A percentile compares a stretch with the other conserved stretches of the same genome.
phyloP scores from a whole-genome alignment of 2,113 vertebrate genomes.

The Holacanthus passer region DNA sequence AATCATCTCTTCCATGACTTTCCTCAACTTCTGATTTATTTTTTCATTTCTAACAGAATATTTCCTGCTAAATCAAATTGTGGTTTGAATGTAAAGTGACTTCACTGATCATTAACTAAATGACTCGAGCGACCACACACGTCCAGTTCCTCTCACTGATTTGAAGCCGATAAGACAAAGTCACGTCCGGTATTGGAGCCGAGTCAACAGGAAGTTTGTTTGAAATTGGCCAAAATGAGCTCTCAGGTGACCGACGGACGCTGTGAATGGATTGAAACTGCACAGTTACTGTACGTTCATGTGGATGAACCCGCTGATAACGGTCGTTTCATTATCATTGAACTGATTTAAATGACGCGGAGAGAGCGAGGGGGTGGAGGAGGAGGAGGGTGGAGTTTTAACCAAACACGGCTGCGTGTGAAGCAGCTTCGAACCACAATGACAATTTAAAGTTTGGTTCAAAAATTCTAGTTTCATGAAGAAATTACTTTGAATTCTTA shows the following conservation, averaged over 20 bases:
- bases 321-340: constrained; percentile 1
- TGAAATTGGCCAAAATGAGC: constrained; percentile 33
- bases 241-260: constrained; percentile 29
- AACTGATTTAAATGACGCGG: constrained; percentile 17
- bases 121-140: constrained; percentile 20
- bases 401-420: too few species aligned
- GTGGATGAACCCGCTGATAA: constrained; percentile 40
- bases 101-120: background rate
- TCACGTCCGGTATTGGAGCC: constrained; percentile 3
- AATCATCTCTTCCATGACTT: too few species aligned
- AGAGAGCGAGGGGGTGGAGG: background rate
- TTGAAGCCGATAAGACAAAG: background rate
- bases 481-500: background rate
- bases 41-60: background rate
- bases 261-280: background rate
- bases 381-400: background rate
- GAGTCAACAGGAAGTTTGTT: constrained; percentile 29
- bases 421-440: too few species aligned
- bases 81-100: background rate
- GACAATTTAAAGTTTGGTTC: too few species aligned
- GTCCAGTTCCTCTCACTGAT: background rate
- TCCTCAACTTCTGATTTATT: too few species aligned
- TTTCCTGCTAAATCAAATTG: background rate
- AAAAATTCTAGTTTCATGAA: background rate
- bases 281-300: background rate